phyloP scores from a whole-genome alignment of 1,140 invertebrate genomes.

The Drosophila mojavensis region DNA sequence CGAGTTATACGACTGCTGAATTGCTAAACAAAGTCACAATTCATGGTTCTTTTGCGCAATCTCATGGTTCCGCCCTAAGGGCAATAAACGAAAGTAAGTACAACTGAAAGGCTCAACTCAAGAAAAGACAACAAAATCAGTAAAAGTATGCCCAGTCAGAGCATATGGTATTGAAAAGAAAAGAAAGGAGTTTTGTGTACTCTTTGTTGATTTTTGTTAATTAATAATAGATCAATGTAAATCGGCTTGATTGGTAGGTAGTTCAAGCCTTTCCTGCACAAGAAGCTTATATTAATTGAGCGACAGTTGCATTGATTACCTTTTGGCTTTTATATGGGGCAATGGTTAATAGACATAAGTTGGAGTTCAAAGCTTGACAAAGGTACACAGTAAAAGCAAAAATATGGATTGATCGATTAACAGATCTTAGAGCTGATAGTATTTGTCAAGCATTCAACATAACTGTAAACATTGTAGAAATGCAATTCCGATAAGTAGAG shows the following conservation, averaged over 20 bases:
- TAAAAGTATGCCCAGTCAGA: neutral
- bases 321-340: conserved; percentile 17
- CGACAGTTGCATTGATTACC: conserved; percentile 31
- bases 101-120: conserved; percentile 8
- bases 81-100: conserved; percentile 10
- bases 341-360: conserved; percentile 5
- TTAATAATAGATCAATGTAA: neutral
- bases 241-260: neutral
- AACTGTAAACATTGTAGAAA: conserved; percentile 17
- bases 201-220: too few relatives aligned
- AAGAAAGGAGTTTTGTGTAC: neutral
- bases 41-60: conserved; percentile 72
- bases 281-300: conserved; percentile 28
- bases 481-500: conserved; percentile 10
- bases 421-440: neutral
- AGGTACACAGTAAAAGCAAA: conserved; percentile 33
- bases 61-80: conserved; percentile 22
- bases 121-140: neutral
- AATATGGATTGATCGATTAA: neutral
- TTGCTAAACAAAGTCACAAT: conserved; percentile 56
- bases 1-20: conserved; percentile 1
- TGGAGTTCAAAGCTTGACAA: conserved; percentile 52
- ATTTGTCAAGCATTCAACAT: conserved; percentile 54
- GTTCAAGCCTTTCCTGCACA: neutral
- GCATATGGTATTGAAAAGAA: conserved; percentile 3